Evolutionary conservation across 2,888 invertebrate genomes (phyloP), one percentile per base, ranked within the genome.

Genomic region (Sipha maydis): DNA sequence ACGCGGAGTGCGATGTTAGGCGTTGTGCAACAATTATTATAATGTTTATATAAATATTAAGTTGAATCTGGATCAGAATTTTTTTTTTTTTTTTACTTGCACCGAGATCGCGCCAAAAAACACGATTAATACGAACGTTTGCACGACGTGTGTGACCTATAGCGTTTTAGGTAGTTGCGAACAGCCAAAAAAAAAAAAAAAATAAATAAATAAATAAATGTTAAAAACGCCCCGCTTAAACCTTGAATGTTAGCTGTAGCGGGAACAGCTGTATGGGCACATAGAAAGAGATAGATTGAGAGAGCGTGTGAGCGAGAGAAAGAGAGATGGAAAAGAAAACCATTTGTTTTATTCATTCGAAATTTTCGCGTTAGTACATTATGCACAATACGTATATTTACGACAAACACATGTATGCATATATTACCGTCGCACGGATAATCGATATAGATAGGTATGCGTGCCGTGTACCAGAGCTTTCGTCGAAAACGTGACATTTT

Each of bases 101-200:
- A 25, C 25, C 82, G 28, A 41, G 28, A 82, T 69, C 67, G 41
- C 80, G 80, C 80, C 80, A 82, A 69, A 82, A 82, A 61, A 25
- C 48, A 48, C 21, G 4, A 21, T 71, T 41, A 21, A 82, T 48
- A 48, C 25, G 21, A 69, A 31, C 69, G 82, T 14, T 71, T 28
- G 7, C 21, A 7, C 21, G 41, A 21, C 48, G 41, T n/a, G 61
- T 61, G 41, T 82, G 48, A 34, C 21, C 28, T 41, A 28, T 67
- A 41, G 9, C 41, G 31, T 61, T 41, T 61, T 69, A 41, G 14
- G 28, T 69, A 34, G 19, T 14, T 28, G n/a, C 17, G 38, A 69
- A 67, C n/a, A 41, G 67, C 80, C 28, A 41, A 67, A 80, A 38
- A 21, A 67, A 31, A 14, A 28, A 71, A 31, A 71, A 61, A 61